These are phyloP conservation scores for Volucella bombylans DNA, from an alignment of 2,888 invertebrate species.

Conservation along the genomic window DNA sequence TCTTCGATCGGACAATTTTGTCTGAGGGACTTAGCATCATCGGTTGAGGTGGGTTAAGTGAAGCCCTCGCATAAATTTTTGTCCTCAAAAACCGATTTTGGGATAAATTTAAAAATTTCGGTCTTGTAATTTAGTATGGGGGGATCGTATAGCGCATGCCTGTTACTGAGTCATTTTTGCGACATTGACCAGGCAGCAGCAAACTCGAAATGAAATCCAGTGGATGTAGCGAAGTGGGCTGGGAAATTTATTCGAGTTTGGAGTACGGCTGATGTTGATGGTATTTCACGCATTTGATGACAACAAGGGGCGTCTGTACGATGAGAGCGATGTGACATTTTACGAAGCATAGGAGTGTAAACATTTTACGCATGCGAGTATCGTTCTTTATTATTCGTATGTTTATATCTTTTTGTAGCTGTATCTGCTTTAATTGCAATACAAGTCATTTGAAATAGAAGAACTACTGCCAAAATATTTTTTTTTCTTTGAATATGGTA, in stretches of 20 bases:
- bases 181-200: neutral
- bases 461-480: no score
- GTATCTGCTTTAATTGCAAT: no score
- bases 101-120: conserved; percentile 50
- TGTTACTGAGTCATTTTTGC: conserved; percentile 6
- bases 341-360: no score
- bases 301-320: conserved; percentile 12
- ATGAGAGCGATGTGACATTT: conserved; percentile 15
- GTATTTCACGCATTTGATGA: conserved; percentile 16
- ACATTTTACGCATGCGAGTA: no score
- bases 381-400: no score
- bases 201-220: neutral
- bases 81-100: conserved; percentile 30
- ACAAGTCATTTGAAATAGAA: no score
- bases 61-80: conserved; percentile 57
- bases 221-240: neutral
- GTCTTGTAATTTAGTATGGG: conserved; percentile 54
- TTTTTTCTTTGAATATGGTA: no score
- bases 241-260: conserved; percentile 40
- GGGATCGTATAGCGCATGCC: neutral
- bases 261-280: conserved; percentile 21
- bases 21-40: neutral
- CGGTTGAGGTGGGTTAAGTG: conserved; percentile 13
- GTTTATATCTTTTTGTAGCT: no score
- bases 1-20: conserved; percentile 35